Conservation (phyloP, 2,797 vertebrate genomes). For the Oceanodroma leucorhoa region DNA sequence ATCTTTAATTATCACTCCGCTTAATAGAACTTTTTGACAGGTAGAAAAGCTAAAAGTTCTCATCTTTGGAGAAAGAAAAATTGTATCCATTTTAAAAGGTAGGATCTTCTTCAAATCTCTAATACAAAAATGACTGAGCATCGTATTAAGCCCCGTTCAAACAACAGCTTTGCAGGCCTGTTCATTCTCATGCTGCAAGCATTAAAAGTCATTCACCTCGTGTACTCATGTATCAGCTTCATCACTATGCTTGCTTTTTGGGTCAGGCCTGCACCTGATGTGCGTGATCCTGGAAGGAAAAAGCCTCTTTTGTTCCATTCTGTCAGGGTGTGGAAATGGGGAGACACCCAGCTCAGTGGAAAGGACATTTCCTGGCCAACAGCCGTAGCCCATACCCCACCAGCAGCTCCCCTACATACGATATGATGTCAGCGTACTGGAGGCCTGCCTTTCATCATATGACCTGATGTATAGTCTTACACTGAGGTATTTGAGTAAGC, state of each 20-base stretch:
- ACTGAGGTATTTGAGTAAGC: not conserved
- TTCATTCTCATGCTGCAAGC: not conserved
- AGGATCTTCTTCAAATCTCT: not conserved
- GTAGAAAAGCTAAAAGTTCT: not conserved
- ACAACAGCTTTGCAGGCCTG: not conserved
- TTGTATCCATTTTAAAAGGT: not conserved
- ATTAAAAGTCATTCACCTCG: not conserved
- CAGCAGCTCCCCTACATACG: not conserved
- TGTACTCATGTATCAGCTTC: not conserved
- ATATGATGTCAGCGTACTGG: not conserved
- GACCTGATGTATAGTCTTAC: not conserved
- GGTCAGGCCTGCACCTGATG: constrained; percentile 27
- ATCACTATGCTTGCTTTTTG: not conserved
- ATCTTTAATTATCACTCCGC: not conserved
- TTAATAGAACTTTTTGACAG: not conserved
- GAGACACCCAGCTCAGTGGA: constrained; percentile 55
- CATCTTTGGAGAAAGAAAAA: not conserved
- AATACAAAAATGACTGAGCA: not conserved
- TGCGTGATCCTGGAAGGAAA: constrained; percentile 28
- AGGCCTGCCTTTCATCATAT: not conserved
- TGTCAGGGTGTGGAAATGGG: constrained; percentile 45
- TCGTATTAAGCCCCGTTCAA: not conserved
- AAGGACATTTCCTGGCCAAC: constrained; percentile 58
- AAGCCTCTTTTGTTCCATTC: constrained; percentile 59
- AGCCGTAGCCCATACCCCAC: not conserved